Percentiles rank a stretch among this genome's conserved stretches.
These are phyloP conservation scores for Neodiprion virginianus DNA, from an alignment of 1,140 invertebrate species.

Conservation along the genomic window DNA sequence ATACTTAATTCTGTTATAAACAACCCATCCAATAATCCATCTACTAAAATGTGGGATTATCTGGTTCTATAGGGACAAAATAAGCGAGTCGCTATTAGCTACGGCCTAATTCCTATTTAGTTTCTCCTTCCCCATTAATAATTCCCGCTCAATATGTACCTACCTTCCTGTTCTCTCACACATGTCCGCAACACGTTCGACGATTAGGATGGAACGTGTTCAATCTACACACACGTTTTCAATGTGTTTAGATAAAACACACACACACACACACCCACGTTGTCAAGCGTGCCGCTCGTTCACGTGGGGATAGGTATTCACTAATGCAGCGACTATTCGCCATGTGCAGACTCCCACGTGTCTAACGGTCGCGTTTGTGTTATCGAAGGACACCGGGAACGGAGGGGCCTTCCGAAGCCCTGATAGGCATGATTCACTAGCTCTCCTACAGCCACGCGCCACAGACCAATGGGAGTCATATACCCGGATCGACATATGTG, in stretches of 20 bases:
- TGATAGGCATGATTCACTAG: not conserved
- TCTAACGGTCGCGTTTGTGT: not conserved
- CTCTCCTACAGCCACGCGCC: not conserved
- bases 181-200: not conserved
- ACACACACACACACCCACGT: not conserved
- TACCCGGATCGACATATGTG: not conserved
- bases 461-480: not conserved
- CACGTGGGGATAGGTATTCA: not conserved
- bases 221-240: not conserved
- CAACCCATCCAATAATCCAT: too few relatives aligned
- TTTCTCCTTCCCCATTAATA: not conserved
- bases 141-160: not conserved
- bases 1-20: too few relatives aligned
- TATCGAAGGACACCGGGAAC: not conserved
- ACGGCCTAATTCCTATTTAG: not conserved
- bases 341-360: conserved; percentile 6
- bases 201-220: not conserved
- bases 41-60: not conserved
- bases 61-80: not conserved
- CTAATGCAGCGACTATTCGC: not conserved
- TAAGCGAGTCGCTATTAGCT: too few relatives aligned
- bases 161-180: not conserved
- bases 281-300: not conserved
- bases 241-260: not conserved
- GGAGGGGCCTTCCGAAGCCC: not conserved